phyloP scores from a whole-genome alignment of 1,140 invertebrate genomes.

The Thaumatotibia leucotreta region DNA sequence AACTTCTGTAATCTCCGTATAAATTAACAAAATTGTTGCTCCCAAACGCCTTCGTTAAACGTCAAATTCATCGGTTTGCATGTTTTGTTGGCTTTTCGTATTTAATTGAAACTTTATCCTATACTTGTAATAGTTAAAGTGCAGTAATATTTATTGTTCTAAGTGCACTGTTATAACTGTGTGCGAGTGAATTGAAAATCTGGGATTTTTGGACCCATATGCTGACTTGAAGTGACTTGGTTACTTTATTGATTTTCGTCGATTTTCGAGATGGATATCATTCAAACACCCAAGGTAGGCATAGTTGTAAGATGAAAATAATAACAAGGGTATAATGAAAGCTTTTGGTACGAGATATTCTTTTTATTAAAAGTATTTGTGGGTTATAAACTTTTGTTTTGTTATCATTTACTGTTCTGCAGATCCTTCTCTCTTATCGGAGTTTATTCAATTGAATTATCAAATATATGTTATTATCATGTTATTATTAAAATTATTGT shows the following conservation, averaged over 20 bases:
- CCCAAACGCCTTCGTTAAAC: neutral
- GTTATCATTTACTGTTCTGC: neutral
- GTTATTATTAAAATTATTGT: too few species aligned
- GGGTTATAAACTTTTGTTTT: neutral
- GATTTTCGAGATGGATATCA: slow-evolving; percentile 55
- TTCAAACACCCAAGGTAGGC: slow-evolving; percentile 63
- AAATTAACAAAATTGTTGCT: too few species aligned
- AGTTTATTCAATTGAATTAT: neutral
- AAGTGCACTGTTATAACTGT: neutral
- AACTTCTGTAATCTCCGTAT: too few species aligned
- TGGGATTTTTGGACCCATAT: slow-evolving; percentile 19
- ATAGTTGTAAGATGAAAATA: neutral
- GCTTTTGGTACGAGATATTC: neutral
- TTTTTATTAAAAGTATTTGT: neutral
- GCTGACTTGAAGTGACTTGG: slow-evolving; percentile 22
- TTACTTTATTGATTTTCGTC: slow-evolving; percentile 47
- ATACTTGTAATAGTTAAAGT: neutral
- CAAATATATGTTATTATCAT: too few species aligned
- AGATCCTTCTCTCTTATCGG: neutral
- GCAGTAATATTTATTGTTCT: neutral
- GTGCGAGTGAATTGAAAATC: neutral
- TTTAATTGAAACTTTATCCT: neutral
- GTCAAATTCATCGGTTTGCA: neutral
- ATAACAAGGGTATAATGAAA: neutral
- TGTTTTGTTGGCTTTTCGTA: slow-evolving; percentile 1